phyloP scores from a whole-genome alignment of 2,888 invertebrate species.

The Pegoplata infirma region DNA sequence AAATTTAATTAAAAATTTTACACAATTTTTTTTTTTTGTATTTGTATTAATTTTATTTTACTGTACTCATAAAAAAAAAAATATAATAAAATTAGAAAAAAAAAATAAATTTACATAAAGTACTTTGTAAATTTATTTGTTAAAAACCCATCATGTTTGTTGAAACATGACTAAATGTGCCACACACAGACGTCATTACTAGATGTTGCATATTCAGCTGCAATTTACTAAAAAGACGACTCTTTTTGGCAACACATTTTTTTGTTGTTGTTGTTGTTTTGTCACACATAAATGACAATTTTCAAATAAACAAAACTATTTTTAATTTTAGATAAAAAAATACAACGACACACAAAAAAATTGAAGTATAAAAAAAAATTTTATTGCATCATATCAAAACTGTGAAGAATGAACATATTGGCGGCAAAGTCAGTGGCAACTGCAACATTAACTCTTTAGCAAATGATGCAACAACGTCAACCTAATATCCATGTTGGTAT shows the following conservation, averaged over 20 bases:
- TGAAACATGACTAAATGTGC: slow-evolving; percentile 48
- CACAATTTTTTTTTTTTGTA: not conserved
- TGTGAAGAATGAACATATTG: slow-evolving; percentile 2
- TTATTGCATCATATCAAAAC: slow-evolving; percentile 40
- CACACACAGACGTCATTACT: slow-evolving; percentile 44
- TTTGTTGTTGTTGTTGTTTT: not conserved
- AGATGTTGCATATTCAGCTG: slow-evolving; percentile 29
- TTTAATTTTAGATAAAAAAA: slow-evolving; percentile 37
- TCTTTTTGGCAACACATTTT: no score
- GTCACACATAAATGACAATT: slow-evolving; percentile 16
- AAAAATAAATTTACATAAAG: slow-evolving; percentile 18
- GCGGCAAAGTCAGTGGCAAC: slow-evolving; percentile 46
- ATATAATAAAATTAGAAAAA: not conserved
- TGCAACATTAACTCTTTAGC: slow-evolving; percentile 18
- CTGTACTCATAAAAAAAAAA: not conserved
- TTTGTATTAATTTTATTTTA: not conserved
- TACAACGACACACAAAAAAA: slow-evolving; percentile 17
- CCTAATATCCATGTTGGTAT: slow-evolving; percentile 6
- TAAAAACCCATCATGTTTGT: slow-evolving; percentile 17
- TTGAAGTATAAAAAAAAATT: slow-evolving; percentile 33
- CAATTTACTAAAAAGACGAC: not conserved
- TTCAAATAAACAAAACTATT: slow-evolving; percentile 29
- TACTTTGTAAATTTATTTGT: slow-evolving; percentile 25
- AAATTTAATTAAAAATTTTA: no score
- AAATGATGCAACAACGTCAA: no score